phyloP scores from a whole-genome alignment of 2,797 vertebrate genomes.

The Tiaroga cobitis region DNA sequence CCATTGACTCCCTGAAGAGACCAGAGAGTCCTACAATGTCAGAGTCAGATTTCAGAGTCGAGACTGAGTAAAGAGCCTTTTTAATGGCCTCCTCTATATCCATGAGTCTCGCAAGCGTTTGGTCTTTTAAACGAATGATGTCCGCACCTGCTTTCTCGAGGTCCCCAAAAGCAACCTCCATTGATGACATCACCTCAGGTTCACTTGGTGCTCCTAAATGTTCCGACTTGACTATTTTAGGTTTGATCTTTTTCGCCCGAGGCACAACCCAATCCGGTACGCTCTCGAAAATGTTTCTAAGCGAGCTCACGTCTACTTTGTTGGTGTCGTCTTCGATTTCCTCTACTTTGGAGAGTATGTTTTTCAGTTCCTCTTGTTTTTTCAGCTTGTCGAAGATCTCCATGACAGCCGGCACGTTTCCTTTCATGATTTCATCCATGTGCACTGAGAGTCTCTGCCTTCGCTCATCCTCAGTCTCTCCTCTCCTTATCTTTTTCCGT shows the following conservation, averaged over 20 bases:
- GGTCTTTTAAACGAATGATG: constrained; percentile 90
- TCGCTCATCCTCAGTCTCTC: constrained; percentile 82
- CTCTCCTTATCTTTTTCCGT: constrained; percentile 72
- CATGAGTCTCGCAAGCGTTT: constrained; percentile 88
- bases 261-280: constrained; percentile 81
- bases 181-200: constrained; percentile 73
- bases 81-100: constrained; percentile 92
- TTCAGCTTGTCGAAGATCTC: constrained; percentile 86
- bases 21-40: constrained; percentile 83
- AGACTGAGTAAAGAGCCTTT: constrained; percentile 92
- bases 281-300: constrained; percentile 85
- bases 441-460: constrained; percentile 87
- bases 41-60: constrained; percentile 88
- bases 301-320: constrained; percentile 80
- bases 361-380: constrained; percentile 86
- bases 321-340: constrained; percentile 86
- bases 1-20: constrained; percentile 89
- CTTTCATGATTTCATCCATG: constrained; percentile 91
- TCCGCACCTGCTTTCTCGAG: constrained; percentile 90
- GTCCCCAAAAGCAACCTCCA: constrained; percentile 89
- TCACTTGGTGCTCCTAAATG: constrained; percentile 62
- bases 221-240: constrained; percentile 57
- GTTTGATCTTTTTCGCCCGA: constrained; percentile 63
- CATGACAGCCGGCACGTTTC: constrained; percentile 81
- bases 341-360: constrained; percentile 84